A percentile compares a stretch with the other conserved stretches of the same genome.
phyloP scores from a whole-genome alignment of 2,113 vertebrate genomes.

The Neodontobutis hainanensis region DNA sequence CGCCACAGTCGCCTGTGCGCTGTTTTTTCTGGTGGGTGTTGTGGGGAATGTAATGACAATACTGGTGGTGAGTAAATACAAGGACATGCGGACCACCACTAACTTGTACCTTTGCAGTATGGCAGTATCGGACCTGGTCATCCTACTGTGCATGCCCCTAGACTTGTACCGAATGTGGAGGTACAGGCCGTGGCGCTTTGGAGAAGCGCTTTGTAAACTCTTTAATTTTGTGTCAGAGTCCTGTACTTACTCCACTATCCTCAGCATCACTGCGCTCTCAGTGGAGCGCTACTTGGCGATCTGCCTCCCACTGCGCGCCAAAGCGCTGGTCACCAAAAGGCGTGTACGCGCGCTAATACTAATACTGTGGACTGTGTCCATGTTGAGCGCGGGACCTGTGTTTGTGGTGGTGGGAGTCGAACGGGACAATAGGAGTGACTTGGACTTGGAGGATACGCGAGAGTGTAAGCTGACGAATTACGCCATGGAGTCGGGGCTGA shows the following conservation, averaged over 20 bases:
- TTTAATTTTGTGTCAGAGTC: slow-evolving; percentile 97
- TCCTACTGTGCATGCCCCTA: slow-evolving; percentile 95
- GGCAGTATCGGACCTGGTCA: slow-evolving; percentile 95
- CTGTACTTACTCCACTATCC: slow-evolving; percentile 95
- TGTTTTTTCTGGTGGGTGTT: slow-evolving; percentile 88
- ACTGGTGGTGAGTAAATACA: slow-evolving; percentile 89
- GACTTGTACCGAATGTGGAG: slow-evolving; percentile 96
- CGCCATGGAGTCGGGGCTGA: slow-evolving; percentile 90
- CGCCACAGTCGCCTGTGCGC: slow-evolving; percentile 86
- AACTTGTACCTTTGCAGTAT: slow-evolving; percentile 97
- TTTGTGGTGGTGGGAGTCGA: slow-evolving; percentile 94
- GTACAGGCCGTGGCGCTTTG: slow-evolving; percentile 93
- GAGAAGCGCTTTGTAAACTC: slow-evolving; percentile 92
- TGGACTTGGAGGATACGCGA: slow-evolving; percentile 82
- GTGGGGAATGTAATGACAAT: slow-evolving; percentile 93
- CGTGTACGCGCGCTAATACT: slow-evolving; percentile 90
- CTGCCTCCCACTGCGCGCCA: slow-evolving; percentile 93
- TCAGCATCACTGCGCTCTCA: slow-evolving; percentile 94
- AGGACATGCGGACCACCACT: slow-evolving; percentile 94
- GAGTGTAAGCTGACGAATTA: slow-evolving; percentile 94
- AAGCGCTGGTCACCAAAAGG: slow-evolving; percentile 90
- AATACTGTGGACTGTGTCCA: slow-evolving; percentile 90
- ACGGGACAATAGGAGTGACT: slow-evolving; percentile 73
- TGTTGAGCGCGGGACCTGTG: slow-evolving; percentile 90
- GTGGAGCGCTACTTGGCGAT: slow-evolving; percentile 95